These are phyloP conservation scores for Barypeithes pellucidus DNA, from an alignment of 2,888 invertebrate species.

Conservation along the genomic window DNA sequence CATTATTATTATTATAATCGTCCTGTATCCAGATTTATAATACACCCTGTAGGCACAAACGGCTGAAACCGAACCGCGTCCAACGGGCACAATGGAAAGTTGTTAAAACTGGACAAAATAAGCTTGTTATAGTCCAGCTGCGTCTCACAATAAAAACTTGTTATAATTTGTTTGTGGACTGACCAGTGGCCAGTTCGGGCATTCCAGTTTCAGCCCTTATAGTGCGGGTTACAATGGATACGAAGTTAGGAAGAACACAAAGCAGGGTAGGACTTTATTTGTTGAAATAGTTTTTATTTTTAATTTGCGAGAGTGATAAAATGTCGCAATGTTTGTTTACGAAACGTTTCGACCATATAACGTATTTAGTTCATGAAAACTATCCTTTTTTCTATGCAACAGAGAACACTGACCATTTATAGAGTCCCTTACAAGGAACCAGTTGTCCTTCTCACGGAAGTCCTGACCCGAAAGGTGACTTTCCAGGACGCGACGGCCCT, in stretches of 20 bases:
- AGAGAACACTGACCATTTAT: not conserved
- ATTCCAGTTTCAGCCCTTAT: constrained; percentile 34
- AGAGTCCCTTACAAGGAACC: constrained; percentile 36
- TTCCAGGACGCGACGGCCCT: not conserved
- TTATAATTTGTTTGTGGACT: constrained; percentile 53
- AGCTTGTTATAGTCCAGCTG: constrained; percentile 59
- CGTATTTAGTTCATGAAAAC: no score
- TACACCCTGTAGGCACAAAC: constrained; percentile 34
- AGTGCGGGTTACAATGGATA: constrained; percentile 9
- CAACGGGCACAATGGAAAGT: constrained; percentile 16
- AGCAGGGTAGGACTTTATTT: no score
- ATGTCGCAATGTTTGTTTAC: no score
- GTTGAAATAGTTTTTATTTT: no score
- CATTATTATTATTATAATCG: no score
- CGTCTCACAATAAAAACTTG: constrained; percentile 57
- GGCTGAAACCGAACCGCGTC: constrained; percentile 20
- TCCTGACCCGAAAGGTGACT: constrained; percentile 9
- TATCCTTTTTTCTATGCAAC: not conserved
- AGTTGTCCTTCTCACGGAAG: constrained; percentile 46
- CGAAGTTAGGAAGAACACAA: not conserved
- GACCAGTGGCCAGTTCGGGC: constrained; percentile 48
- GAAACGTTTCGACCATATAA: no score
- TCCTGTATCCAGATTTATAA: not conserved
- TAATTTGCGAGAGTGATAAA: no score
- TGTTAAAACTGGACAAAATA: constrained; percentile 41